Conservation (phyloP, 2,797 vertebrate species). For the Phataginus tricuspis region DNA sequence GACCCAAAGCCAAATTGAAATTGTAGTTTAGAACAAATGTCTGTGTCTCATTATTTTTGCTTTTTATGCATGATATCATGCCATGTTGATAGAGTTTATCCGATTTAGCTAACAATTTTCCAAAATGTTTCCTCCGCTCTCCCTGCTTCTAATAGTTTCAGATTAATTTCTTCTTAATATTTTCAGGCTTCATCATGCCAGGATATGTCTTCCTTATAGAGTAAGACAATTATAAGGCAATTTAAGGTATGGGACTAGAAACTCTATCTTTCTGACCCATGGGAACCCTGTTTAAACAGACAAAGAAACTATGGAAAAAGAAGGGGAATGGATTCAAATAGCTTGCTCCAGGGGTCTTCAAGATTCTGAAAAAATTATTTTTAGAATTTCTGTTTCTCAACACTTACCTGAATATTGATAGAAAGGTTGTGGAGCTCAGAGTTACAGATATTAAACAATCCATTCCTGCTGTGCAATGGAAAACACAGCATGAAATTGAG, state of each 20-base stretch:
- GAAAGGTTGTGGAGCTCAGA: slow-evolving; percentile 52
- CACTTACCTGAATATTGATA: slow-evolving; percentile 17
- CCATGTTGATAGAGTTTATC: not conserved
- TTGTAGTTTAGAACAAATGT: slow-evolving; percentile 1
- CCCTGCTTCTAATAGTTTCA: slow-evolving; percentile 14
- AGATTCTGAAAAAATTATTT: slow-evolving; percentile 54
- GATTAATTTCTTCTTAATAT: slow-evolving; percentile 67
- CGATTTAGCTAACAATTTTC: slow-evolving; percentile 18
- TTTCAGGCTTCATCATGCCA: not conserved
- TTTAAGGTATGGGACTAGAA: slow-evolving; percentile 27
- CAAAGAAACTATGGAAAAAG: slow-evolving; percentile 15
- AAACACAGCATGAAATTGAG: slow-evolving; percentile 63
- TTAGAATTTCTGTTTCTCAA: slow-evolving; percentile 57
- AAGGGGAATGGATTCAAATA: slow-evolving; percentile 47
- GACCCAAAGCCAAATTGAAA: slow-evolving; percentile 27
- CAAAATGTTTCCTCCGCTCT: not conserved
- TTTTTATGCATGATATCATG: not conserved
- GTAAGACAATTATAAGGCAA: slow-evolving; percentile 61
- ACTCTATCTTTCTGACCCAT: slow-evolving; percentile 48
- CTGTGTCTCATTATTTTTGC: not conserved
- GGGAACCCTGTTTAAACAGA: not conserved
- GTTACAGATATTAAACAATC: slow-evolving; percentile 47
- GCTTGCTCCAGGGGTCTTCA: slow-evolving; percentile 25
- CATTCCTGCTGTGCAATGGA: not conserved
- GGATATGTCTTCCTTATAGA: slow-evolving; percentile 46